These are phyloP conservation scores for Anthophora plumipes DNA, from an alignment of 2,888 invertebrate species.

Conservation along the genomic window DNA sequence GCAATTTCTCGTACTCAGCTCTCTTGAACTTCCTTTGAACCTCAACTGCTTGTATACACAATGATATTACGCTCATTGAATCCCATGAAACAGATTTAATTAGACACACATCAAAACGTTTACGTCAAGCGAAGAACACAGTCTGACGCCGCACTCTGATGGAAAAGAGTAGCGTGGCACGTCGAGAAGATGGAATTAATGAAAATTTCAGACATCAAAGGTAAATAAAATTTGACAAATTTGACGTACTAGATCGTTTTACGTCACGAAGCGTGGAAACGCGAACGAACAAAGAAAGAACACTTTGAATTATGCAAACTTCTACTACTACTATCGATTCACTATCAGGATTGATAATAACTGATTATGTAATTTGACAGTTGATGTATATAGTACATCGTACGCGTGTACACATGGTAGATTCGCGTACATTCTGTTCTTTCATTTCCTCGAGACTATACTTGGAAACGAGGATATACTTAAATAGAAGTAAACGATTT, in stretches of 20 bases:
- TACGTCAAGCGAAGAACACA: conserved; percentile 11
- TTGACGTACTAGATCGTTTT: no score
- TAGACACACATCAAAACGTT: conserved; percentile 10
- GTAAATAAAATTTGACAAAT: no score
- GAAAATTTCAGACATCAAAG: no score
- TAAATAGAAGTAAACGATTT: neutral
- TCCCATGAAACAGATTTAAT: neutral
- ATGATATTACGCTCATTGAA: neutral
- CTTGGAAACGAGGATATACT: neutral
- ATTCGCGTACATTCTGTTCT: neutral
- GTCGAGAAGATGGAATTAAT: neutral
- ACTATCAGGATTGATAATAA: conserved; percentile 39
- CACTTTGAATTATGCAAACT: no score
- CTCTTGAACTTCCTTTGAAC: neutral
- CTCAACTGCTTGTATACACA: neutral
- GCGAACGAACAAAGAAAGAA: no score
- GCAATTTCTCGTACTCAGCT: neutral
- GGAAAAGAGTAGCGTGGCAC: no score
- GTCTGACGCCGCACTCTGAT: no score
- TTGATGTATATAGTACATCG: neutral
- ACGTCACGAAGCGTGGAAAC: no score
- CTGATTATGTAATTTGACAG: conserved; percentile 33
- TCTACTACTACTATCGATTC: neutral
- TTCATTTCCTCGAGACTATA: neutral
- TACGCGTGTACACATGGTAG: neutral